Evolutionary conservation across 1,140 invertebrate genomes (phyloP).

Genomic region (Drosophila murphyi): DNA sequence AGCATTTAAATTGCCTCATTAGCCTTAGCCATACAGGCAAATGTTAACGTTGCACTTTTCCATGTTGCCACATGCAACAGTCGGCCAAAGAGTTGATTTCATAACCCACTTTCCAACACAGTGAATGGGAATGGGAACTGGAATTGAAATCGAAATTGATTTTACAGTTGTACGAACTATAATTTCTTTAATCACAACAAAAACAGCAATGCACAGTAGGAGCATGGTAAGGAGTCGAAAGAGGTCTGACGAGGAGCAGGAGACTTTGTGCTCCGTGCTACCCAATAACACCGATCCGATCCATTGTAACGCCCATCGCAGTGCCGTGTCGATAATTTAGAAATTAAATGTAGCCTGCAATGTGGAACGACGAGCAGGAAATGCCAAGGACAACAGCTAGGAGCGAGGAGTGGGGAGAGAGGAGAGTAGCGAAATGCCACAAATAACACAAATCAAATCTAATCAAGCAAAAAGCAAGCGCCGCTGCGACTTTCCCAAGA

Average conservation of each 20-base stretch:
- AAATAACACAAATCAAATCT: slow-evolving; percentile 80
- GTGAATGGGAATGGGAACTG: background rate
- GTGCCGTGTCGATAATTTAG: slow-evolving; percentile 74
- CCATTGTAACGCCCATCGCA: slow-evolving; percentile 61
- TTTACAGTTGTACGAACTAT: slow-evolving; percentile 35
- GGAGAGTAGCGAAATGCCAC: slow-evolving; percentile 63
- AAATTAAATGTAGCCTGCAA: slow-evolving; percentile 72
- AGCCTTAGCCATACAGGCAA: background rate
- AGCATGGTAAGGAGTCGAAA: background rate
- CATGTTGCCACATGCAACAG: slow-evolving; percentile 29
- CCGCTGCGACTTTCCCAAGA: slow-evolving; percentile 62
- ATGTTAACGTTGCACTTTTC: slow-evolving; percentile 22
- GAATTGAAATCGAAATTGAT: slow-evolving; percentile 1
- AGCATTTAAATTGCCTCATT: slow-evolving; percentile 80
- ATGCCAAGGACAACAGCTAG: background rate
- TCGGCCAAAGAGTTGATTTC: background rate
- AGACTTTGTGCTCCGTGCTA: background rate
- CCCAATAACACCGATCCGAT: slow-evolving; percentile 3
- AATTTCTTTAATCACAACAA: slow-evolving; percentile 78
- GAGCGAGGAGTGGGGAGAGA: background rate
- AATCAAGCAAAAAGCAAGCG: slow-evolving; percentile 74
- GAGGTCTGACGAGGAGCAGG: background rate
- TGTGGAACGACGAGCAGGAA: slow-evolving; percentile 10
- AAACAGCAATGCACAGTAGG: slow-evolving; percentile 62
- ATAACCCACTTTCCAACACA: slow-evolving; percentile 26